phyloP scores from a whole-genome alignment of 1,140 invertebrate species.

The Philopotamus ludificatus region DNA sequence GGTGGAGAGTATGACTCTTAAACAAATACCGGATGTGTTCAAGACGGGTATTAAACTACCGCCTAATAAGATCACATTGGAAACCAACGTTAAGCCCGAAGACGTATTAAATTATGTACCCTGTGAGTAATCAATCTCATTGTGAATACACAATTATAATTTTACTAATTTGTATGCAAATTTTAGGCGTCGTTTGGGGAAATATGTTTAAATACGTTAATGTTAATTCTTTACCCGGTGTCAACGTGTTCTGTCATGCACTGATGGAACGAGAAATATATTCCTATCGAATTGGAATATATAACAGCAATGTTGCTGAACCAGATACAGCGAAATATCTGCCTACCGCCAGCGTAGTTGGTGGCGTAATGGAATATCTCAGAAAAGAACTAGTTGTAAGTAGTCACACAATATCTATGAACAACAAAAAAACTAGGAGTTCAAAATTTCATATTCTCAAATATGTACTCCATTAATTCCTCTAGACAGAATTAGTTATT shows the following conservation, averaged over 20 bases:
- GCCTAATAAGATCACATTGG: background rate
- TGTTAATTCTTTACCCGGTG: background rate
- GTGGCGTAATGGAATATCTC: slow-evolving; percentile 10
- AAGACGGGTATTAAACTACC: slow-evolving; percentile 6
- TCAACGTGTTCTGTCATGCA: background rate
- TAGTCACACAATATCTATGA: background rate
- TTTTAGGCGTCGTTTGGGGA: slow-evolving; percentile 17
- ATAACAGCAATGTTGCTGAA: slow-evolving; percentile 6
- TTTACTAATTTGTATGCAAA: background rate
- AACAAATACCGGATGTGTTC: slow-evolving; percentile 14
- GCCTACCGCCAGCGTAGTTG: slow-evolving; percentile 10
- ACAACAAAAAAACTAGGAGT: no score
- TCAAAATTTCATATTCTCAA: no score
- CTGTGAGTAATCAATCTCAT: slow-evolving; percentile 3
- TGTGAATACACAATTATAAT: background rate
- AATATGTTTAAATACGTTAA: slow-evolving; percentile 14
- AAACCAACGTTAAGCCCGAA: background rate
- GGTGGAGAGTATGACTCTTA: background rate
- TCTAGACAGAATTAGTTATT: no score
- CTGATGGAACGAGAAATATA: slow-evolving; percentile 20
- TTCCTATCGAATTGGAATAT: slow-evolving; percentile 14
- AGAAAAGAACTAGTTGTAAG: slow-evolving; percentile 25
- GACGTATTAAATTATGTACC: slow-evolving; percentile 14
- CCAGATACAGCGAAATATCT: slow-evolving; percentile 15
- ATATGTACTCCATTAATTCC: no score